Evolutionary conservation across 2,888 invertebrate genomes (phyloP).

Genomic region (Drosophila eohydei): DNA sequence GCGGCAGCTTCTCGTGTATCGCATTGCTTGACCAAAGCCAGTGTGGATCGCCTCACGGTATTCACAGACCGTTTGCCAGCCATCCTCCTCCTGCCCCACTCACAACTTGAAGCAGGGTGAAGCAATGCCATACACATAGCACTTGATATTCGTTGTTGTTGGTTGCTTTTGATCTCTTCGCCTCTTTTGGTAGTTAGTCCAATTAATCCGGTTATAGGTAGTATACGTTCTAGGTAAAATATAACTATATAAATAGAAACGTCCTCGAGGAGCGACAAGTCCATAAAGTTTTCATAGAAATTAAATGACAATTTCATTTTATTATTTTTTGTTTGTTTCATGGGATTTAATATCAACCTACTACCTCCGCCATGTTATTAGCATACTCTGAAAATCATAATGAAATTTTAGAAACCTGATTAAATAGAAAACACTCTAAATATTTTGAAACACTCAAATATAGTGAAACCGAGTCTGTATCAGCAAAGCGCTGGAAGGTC

Average conservation of each 20-base stretch:
- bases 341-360: conserved; percentile 57
- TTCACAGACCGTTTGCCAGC: conserved; percentile 15
- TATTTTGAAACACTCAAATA: background rate
- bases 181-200: conserved; percentile 31
- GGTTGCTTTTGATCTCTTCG: conserved; percentile 85
- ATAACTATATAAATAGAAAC: background rate
- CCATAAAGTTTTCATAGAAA: background rate
- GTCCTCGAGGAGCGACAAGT: background rate
- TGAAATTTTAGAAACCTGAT: background rate
- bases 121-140: conserved; percentile 76
- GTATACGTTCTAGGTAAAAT: background rate
- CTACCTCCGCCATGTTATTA: conserved; percentile 55
- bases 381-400: background rate
- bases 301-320: background rate
- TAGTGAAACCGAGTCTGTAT: too few relatives aligned
- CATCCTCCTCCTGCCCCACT: background rate
- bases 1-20: conserved; percentile 65
- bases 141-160: conserved; percentile 85
- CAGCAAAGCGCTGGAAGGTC: too few relatives aligned
- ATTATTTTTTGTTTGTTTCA: background rate
- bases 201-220: conserved; percentile 4
- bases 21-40: conserved; percentile 61
- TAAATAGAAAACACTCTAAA: background rate
- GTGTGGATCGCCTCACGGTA: background rate
- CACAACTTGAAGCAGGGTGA: conserved; percentile 19